Conservation (phyloP, 2,113 vertebrate genomes). For the Dinomys branickii region DNA sequence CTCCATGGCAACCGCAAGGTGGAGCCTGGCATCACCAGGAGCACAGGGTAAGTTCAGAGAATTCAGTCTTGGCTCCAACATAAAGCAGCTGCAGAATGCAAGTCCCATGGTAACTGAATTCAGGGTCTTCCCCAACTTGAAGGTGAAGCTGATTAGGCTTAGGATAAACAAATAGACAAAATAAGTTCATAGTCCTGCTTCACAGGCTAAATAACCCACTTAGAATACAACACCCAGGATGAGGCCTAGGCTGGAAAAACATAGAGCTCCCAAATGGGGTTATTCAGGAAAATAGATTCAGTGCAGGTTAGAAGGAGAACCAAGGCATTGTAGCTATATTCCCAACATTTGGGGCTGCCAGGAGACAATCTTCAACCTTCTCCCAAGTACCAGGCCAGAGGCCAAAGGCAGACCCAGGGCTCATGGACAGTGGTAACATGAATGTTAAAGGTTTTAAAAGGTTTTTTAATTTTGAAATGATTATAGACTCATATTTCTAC, state of each 20-base stretch:
- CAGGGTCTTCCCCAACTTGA: slow-evolving; percentile 57
- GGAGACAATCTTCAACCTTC: background rate
- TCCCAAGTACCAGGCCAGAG: background rate
- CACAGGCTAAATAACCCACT: slow-evolving; percentile 59
- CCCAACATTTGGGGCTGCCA: background rate
- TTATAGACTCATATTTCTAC: background rate
- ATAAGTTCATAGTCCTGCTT: slow-evolving; percentile 60
- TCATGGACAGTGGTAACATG: background rate
- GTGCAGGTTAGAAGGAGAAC: background rate
- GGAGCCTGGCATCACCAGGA: background rate
- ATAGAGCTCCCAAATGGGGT: slow-evolving; percentile 41
- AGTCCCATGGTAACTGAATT: slow-evolving; percentile 22
- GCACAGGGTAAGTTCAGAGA: background rate
- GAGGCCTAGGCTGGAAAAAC: slow-evolving; percentile 15
- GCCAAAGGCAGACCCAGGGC: background rate
- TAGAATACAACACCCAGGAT: slow-evolving; percentile 60
- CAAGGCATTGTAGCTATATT: background rate
- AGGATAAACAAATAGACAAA: slow-evolving; percentile 71
- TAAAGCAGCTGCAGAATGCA: background rate
- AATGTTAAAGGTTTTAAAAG: background rate
- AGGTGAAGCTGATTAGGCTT: slow-evolving; percentile 69
- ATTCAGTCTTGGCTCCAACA: background rate
- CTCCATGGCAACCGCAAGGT: background rate
- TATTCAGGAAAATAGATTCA: slow-evolving; percentile 25
- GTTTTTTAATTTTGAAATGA: background rate